These are phyloP conservation scores for Alca torda DNA, from an alignment of 2,797 vertebrate species.

Conservation along the genomic window DNA sequence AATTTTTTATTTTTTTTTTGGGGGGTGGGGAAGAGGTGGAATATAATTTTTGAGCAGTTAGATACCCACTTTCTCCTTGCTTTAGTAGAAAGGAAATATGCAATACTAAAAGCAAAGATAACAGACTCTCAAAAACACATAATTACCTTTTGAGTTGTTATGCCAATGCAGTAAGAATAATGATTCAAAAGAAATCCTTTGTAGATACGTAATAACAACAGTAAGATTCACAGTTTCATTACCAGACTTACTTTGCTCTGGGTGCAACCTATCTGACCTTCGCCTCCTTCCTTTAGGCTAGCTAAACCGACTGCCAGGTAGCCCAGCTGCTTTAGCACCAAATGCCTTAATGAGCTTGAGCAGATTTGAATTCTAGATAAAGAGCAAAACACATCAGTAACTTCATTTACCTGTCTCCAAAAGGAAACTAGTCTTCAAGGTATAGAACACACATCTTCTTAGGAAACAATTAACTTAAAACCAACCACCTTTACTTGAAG, in stretches of 20 bases:
- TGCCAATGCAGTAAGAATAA: neutral
- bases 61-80: neutral
- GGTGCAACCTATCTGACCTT: neutral
- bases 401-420: neutral
- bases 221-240: neutral
- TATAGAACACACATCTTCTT: neutral
- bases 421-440: neutral
- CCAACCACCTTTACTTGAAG: neutral
- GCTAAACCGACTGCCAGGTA: neutral
- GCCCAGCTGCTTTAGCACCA: neutral
- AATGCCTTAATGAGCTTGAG: neutral
- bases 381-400: neutral
- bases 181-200: neutral
- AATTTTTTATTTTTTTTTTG: neutral
- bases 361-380: neutral
- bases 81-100: neutral
- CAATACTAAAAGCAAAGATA: neutral
- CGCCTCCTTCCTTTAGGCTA: neutral
- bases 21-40: fast-evolving
- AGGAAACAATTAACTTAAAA: neutral
- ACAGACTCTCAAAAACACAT: neutral
- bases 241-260: neutral
- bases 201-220: neutral
- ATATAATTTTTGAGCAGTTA: neutral
- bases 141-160: neutral